Conservation (phyloP, 2,797 vertebrate species). For the Antrozous pallidus region DNA sequence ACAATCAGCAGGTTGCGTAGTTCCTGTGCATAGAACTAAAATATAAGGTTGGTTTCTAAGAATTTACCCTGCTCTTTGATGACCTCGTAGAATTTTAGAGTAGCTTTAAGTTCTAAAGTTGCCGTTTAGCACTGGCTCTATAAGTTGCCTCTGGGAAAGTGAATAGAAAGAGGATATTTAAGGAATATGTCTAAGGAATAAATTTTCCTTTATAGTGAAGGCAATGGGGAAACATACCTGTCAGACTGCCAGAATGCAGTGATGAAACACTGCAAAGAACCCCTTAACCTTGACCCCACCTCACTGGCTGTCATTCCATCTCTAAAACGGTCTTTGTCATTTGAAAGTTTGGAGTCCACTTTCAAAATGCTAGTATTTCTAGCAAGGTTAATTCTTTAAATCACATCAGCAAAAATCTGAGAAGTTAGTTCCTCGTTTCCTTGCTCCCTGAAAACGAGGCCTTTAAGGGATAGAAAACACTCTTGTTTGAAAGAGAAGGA, state of each 20-base stretch:
- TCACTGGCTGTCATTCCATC: background rate
- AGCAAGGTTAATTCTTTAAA: background rate
- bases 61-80: background rate
- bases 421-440: background rate
- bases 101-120: background rate
- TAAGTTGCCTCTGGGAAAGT: background rate
- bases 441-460: background rate
- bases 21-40: background rate
- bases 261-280: background rate
- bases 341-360: background rate
- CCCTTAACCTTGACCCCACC: background rate
- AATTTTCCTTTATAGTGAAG: background rate
- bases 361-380: background rate
- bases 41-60: conserved; percentile 37
- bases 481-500: background rate
- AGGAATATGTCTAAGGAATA: conserved; percentile 26
- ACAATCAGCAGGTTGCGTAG: background rate
- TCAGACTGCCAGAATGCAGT: background rate
- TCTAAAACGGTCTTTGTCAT: background rate
- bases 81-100: conserved; percentile 2
- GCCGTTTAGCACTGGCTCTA: background rate
- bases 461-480: background rate
- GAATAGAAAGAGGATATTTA: background rate
- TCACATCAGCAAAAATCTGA: background rate
- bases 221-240: background rate